Evolutionary conservation across 2,797 vertebrate genomes (phyloP), one percentile per base, ranked within the genome.

Genomic region (Ambastaia sidthimunki): DNA sequence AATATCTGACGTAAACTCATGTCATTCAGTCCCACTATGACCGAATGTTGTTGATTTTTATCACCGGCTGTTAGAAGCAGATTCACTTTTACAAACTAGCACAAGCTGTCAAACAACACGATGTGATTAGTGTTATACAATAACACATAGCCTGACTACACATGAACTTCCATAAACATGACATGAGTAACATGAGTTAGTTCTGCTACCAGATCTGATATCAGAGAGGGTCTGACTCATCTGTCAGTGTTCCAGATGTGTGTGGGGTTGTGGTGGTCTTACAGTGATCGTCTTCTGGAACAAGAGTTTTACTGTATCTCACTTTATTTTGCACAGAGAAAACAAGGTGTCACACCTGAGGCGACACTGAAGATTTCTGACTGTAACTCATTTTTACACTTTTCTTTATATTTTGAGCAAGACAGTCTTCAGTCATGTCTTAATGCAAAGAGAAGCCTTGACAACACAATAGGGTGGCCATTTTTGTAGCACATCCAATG

Each of bases 121-220:
- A n/a, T 65, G 28, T 67, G 60, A 54, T 78, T 60, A 50, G 21
- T 18, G n/a, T 23, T 34, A 50, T 23, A 70, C 13, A 60, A 41
- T 50, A 78, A 70, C 15, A 76, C 31, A 69, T 54, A 70, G 15
- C 59, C 34, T 54, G 77, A 80, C 60, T 21, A 66, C 59, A 80
- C 69, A 66, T 47, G 69, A 4, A 55, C 10, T 47, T 80, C n/a
- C 11, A 47, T 3, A 18, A 55, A 54, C 68, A 78, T 37, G 15
- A 78, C 71, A 62, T 63, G 48, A 79, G 77, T 54, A 65, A 65
- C 19, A 66, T 79, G 25, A 73, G 34, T 2, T 5, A 34, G 31
- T 31, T 2, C 2, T 66, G 44, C 57, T 48, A 4, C 60, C 15
- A 25, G 59, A 73, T 72, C 59, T 34, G 34, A 80, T 48, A 79